Base-by-base conservation (phyloP, 2,888 invertebrate species). In the Cheilosia scutellata region DNA sequence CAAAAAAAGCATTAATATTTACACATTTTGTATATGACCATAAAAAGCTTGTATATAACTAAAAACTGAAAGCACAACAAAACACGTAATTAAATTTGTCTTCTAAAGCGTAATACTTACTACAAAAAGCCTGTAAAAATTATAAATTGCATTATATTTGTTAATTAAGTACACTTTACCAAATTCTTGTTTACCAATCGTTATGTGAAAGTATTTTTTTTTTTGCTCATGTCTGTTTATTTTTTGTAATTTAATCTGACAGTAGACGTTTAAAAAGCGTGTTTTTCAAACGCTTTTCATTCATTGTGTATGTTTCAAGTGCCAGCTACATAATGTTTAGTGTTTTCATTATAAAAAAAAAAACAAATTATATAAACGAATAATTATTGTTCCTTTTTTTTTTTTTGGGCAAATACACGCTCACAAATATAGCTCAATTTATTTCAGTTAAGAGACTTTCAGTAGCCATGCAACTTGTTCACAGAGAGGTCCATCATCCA, bases 81-180 rank as follows among this genome's bases (percentile, higher is more conserved):
- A 65, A 72, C 7, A 44, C 29, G 42, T 5, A 42, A 57, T 31
- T 62, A 25, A 58, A 13, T 65, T 44, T 42, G 25, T 65, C 57
- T 44, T 63, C 51, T 71, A 80, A 86, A 87, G 78, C 87, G 82
- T 83, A 87, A 89, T 89, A 89, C 89, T 89, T 89, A 90, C 89
- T 91, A 91, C 91, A 91, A 89, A 90, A 91, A 91, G 91, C 90
- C 91, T 91, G 91, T 88, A 90, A 90, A 75, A 77, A 57, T 60
- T 60, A 76, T 77, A 72, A 49, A 82, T 44, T 88, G 80, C 88
- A 71, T 44, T 71, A 79, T 40, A 76, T n/a, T 71, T 75, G 70
- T 76, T 72, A 76, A 25, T 86, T 4, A 72, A 40, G 58, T 72
- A 66, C 25, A 58, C 63, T 68, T 66, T 72, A 51, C 49, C 53